These are phyloP conservation scores for Melanotaenia boesemani DNA, from an alignment of 2,797 vertebrate species.

Conservation along the genomic window DNA sequence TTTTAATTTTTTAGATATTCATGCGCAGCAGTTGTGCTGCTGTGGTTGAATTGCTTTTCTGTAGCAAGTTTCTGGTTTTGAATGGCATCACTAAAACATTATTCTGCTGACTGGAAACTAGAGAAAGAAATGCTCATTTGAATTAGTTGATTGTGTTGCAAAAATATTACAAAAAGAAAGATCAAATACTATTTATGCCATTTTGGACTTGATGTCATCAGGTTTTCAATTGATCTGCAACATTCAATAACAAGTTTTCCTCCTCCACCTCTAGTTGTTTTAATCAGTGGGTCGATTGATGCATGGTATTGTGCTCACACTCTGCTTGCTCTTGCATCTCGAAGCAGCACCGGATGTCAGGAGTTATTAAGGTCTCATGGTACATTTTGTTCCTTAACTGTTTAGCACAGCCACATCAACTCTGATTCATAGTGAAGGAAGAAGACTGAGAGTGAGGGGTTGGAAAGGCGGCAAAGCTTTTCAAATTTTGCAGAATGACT, in stretches of 20 bases:
- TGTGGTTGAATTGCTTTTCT: too few relatives aligned
- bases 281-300: background rate
- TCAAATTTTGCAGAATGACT: background rate
- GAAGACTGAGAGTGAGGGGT: background rate
- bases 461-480: background rate
- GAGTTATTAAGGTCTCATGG: constrained; percentile 3
- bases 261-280: background rate
- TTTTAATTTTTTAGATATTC: too few relatives aligned
- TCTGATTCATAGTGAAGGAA: background rate
- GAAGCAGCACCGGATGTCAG: constrained; percentile 15
- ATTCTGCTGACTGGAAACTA: background rate
- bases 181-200: background rate
- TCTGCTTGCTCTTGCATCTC: background rate
- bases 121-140: background rate
- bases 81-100: too few relatives aligned
- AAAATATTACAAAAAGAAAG: background rate
- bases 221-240: background rate
- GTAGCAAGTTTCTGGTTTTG: too few relatives aligned
- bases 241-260: background rate
- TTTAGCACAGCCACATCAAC: constrained; percentile 1
- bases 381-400: constrained; percentile 9
- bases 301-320: background rate
- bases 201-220: background rate
- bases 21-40: too few relatives aligned
- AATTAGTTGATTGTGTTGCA: too few relatives aligned